These are phyloP conservation scores for Eurypyga helias DNA, from an alignment of 2,113 vertebrate genomes.

Conservation along the genomic window DNA sequence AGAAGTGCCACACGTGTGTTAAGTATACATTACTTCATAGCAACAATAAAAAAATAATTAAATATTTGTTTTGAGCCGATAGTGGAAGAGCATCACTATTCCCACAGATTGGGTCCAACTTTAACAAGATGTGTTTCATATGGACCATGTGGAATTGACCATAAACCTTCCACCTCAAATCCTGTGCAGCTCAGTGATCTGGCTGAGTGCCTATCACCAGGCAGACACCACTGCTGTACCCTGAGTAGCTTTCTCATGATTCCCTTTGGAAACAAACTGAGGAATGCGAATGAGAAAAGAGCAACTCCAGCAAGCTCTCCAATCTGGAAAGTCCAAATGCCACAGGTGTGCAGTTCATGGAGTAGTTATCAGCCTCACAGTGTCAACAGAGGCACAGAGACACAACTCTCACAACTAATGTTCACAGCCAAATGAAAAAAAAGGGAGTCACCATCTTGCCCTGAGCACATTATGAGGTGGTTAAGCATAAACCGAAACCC, in stretches of 20 bases:
- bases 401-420: not conserved
- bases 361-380: not conserved
- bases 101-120: not conserved
- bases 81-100: not conserved
- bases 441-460: not conserved
- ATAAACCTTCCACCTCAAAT: not conserved
- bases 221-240: not conserved
- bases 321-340: not conserved
- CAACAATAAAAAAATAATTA: not conserved
- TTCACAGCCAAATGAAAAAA: not conserved
- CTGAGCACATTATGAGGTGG: accelerated
- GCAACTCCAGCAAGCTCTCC: not conserved
- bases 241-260: not conserved
- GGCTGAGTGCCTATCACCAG: not conserved
- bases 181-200: not conserved
- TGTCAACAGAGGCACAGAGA: not conserved
- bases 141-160: not conserved
- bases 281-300: not conserved
- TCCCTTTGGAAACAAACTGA: not conserved
- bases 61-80: not conserved
- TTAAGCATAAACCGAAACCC: not conserved
- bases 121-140: not conserved
- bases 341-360: not conserved
- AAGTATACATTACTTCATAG: not conserved
- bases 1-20: not conserved